A percentile compares a stretch with the other conserved stretches of the same genome.
phyloP scores from a whole-genome alignment of 2,888 invertebrate species.

The Nomada fucata region DNA sequence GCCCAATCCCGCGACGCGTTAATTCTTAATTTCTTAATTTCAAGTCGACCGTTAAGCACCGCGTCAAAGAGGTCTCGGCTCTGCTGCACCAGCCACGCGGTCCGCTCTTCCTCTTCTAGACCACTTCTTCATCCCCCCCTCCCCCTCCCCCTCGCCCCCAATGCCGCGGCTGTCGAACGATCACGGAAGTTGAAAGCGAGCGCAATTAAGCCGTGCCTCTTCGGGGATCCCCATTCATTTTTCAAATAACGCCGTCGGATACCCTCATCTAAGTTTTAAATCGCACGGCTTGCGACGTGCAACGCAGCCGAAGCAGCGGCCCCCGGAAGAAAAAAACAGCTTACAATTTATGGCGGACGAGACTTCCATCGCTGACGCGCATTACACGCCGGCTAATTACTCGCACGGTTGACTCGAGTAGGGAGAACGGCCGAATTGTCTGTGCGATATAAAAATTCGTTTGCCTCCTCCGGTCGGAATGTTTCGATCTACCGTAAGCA shows the following conservation, averaged over 20 bases:
- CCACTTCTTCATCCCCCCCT: slow-evolving; percentile 36
- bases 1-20: slow-evolving; percentile 75
- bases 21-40: slow-evolving; percentile 82
- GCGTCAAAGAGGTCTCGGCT: slow-evolving; percentile 71
- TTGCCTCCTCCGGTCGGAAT: too few relatives aligned
- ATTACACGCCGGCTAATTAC: slow-evolving; percentile 64
- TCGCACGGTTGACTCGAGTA: background rate
- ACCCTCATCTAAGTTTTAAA: slow-evolving; percentile 79
- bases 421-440: too few relatives aligned
- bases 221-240: slow-evolving; percentile 78
- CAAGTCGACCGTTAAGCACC: slow-evolving; percentile 76
- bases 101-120: slow-evolving; percentile 14
- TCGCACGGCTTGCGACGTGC: slow-evolving; percentile 66
- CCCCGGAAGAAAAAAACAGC: background rate
- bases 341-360: slow-evolving; percentile 50
- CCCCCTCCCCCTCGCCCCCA: background rate
- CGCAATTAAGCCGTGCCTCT: slow-evolving; percentile 80
- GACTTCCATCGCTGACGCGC: slow-evolving; percentile 69
- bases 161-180: slow-evolving; percentile 64
- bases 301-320: slow-evolving; percentile 8
- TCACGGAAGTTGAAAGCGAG: slow-evolving; percentile 79
- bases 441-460: background rate
- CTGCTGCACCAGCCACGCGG: slow-evolving; percentile 24
- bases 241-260: slow-evolving; percentile 78
- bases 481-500: too few relatives aligned